Conservation (phyloP, 2,113 vertebrate genomes). For the Pholis gunnellus region DNA sequence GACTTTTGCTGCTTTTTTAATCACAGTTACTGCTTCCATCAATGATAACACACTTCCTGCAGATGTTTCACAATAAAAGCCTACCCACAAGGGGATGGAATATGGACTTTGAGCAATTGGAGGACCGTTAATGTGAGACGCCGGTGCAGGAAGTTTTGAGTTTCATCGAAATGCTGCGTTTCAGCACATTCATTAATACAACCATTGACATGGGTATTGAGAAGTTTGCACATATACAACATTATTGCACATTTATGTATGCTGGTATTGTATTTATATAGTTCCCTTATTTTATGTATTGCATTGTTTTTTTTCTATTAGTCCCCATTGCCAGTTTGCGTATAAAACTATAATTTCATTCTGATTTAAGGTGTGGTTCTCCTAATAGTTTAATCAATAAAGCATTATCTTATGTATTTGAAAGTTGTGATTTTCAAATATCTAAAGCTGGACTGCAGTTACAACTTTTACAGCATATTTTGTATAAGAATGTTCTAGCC, state of each 20-base stretch:
- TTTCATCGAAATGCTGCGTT: no score
- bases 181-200: neutral
- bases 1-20: no score
- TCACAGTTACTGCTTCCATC: neutral
- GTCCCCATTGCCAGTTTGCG: neutral
- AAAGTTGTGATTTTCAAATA: neutral
- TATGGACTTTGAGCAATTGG: neutral
- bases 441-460: neutral
- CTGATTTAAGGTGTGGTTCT: neutral
- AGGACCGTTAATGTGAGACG: neutral
- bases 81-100: no score
- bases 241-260: neutral
- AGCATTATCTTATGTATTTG: neutral
- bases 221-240: neutral
- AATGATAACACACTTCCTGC: no score
- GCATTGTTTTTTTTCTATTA: neutral
- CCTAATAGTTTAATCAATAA: neutral
- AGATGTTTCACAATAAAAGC: no score
- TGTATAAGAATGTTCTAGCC: neutral
- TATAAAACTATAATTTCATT: neutral
- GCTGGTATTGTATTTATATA: no score
- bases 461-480: neutral
- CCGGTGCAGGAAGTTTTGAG: no score
- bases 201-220: neutral
- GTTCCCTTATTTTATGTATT: neutral